Evolutionary conservation across 2,797 vertebrate genomes (phyloP).

Genomic region (Centropyge bicolor): DNA sequence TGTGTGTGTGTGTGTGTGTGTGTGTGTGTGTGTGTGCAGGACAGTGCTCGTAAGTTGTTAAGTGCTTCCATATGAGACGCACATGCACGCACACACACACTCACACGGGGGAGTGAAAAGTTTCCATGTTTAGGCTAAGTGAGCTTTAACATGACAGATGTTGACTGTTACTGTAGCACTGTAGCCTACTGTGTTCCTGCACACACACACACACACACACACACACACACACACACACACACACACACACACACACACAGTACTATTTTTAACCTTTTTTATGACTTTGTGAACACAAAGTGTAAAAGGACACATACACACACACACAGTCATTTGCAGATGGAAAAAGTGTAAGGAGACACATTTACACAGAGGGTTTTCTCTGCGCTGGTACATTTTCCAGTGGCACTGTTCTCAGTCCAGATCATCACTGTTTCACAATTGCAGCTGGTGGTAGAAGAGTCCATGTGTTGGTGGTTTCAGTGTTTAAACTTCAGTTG

Average conservation of each 20-base stretch:
- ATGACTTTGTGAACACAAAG: conserved; percentile 59
- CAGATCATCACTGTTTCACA: not conserved
- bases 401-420: conserved; percentile 31
- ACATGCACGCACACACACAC: conserved; percentile 34
- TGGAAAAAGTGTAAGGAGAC: conserved; percentile 62
- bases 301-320: conserved; percentile 46
- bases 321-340: conserved; percentile 45
- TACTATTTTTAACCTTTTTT: conserved; percentile 64
- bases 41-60: conserved; percentile 40
- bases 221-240: conserved; percentile 26
- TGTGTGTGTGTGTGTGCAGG: conserved; percentile 21
- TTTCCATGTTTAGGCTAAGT: conserved; percentile 80
- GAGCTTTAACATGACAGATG: conserved; percentile 79
- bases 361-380: conserved; percentile 42
- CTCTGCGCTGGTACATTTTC: conserved; percentile 39
- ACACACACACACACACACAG: conserved; percentile 26
- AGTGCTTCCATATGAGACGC: conserved; percentile 67
- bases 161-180: conserved; percentile 68
- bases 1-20: conserved; percentile 1
- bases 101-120: conserved; percentile 54
- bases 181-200: conserved; percentile 40
- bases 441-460: not conserved
- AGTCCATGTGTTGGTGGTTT: conserved; percentile 11
- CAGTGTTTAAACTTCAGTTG: not conserved
- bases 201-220: conserved; percentile 27